Base-by-base conservation (phyloP, 2,797 vertebrate species). In the Champsocephalus gunnari region DNA sequence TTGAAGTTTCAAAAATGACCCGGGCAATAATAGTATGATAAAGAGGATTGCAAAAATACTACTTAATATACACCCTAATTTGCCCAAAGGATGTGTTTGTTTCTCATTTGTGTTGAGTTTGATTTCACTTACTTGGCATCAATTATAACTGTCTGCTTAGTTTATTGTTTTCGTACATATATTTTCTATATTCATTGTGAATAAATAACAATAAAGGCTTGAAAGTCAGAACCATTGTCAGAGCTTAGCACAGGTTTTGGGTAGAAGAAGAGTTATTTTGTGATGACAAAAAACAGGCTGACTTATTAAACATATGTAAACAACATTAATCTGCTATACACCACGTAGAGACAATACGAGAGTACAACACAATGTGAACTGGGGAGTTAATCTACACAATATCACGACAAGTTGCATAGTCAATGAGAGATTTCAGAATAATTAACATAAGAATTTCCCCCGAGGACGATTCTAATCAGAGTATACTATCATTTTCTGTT, bases 401-500 rank as follows among this genome's bases (percentile, higher is more conserved):
- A 94, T 94, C 94, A 95, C 93, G 90, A 96, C 93, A 93, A 95
- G 95, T 96, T 96, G 95, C 96, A 96, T 96, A 94, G 96, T 96
- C 96, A 96, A 96, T 96, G 95, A 96, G 95, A 96, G 86, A 96
- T 94, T 96, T 95, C 89, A 89, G 90, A 94, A 96, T 95, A 96
- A 96, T 95, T 95, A 96, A 94, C 95, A 95, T 95, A 91, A 93
- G 94, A 91, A 94, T 96, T 97, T 97, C 97, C 95, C 91, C 91
- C 14, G 90, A 95, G 95, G 96, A 95, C 92, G 91, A 93, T 96
- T 96, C 96, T 92, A 95, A 93, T 95, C 92, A 95, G 95, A 95
- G 96, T 95, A 96, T 94, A 95, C 95, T 95, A 98, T 97, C 95
- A 95, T 97, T 98, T 98, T 97, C 96, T 96, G 96, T 96, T 96